Conservation (phyloP, 2,113 vertebrate genomes). For the Brevimyrus niger region DNA sequence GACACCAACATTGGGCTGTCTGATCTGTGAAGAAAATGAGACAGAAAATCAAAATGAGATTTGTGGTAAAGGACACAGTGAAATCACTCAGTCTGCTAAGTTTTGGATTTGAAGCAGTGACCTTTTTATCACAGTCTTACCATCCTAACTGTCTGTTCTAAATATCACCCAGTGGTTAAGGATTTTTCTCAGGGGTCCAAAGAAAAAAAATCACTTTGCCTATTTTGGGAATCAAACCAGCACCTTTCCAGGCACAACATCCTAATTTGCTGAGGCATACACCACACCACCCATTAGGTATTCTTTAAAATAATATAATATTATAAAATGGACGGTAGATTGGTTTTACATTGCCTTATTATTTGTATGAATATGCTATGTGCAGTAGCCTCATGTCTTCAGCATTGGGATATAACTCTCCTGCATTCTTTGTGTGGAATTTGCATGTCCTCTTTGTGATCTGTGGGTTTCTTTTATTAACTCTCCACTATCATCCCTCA, state of each 20-base stretch:
- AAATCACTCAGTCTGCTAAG: neutral
- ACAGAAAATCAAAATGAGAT: neutral
- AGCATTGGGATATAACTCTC: neutral
- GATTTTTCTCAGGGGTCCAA: neutral
- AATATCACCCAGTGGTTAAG: neutral
- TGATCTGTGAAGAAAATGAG: slow-evolving; percentile 44
- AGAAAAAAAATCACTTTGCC: neutral
- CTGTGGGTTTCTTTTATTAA: neutral
- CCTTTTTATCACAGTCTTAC: neutral
- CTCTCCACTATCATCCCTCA: too few species aligned
- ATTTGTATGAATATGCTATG: neutral
- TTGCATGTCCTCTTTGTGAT: neutral
- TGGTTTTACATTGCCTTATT: neutral
- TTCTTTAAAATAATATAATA: neutral
- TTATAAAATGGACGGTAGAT: neutral
- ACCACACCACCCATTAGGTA: neutral
- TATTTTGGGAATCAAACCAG: neutral
- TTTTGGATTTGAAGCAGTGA: neutral
- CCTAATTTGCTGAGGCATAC: neutral
- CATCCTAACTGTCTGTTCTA: neutral
- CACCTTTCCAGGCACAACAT: neutral
- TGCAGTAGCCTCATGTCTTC: neutral
- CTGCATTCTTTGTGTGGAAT: neutral
- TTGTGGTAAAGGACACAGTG: neutral
- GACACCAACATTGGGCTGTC: slow-evolving; percentile 58